Evolutionary conservation across 2,888 invertebrate species (phyloP).

Genomic region (Acholoe squamosa): DNA sequence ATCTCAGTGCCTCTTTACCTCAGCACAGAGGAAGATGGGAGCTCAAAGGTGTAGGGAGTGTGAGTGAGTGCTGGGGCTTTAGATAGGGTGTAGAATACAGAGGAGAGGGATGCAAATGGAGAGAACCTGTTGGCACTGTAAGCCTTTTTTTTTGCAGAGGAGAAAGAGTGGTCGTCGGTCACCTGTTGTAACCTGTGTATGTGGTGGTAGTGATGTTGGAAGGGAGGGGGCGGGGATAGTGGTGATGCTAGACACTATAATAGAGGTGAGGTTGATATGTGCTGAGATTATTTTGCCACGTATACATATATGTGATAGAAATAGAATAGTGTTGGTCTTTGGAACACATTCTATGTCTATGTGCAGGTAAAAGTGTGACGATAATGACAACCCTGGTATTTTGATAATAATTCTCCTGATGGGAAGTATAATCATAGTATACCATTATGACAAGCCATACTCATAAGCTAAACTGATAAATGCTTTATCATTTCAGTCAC

Average conservation of each 20-base stretch:
- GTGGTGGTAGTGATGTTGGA: neutral
- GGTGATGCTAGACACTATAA: neutral
- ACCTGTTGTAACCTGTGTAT: neutral
- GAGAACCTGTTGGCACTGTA: neutral
- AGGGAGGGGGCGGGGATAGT: neutral
- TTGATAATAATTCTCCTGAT: too few relatives aligned
- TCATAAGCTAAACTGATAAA: too few relatives aligned
- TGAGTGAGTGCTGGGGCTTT: neutral
- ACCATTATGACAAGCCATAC: too few relatives aligned
- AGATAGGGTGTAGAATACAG: neutral
- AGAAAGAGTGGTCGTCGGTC: neutral
- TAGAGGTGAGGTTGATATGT: too few relatives aligned
- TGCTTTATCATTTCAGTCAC: too few relatives aligned
- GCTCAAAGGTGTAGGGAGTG: neutral
- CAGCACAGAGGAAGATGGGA: neutral
- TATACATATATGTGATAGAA: too few relatives aligned
- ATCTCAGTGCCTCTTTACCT: slow-evolving; percentile 3
- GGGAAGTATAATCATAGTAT: too few relatives aligned
- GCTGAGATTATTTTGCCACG: too few relatives aligned
- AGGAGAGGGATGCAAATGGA: neutral
- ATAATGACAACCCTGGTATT: too few relatives aligned
- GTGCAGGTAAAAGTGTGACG: too few relatives aligned
- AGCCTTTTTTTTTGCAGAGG: neutral
- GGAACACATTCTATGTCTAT: too few relatives aligned
- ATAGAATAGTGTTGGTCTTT: too few relatives aligned